Evolutionary conservation across 2,888 invertebrate species (phyloP).

Genomic region (Heliconius erato): DNA sequence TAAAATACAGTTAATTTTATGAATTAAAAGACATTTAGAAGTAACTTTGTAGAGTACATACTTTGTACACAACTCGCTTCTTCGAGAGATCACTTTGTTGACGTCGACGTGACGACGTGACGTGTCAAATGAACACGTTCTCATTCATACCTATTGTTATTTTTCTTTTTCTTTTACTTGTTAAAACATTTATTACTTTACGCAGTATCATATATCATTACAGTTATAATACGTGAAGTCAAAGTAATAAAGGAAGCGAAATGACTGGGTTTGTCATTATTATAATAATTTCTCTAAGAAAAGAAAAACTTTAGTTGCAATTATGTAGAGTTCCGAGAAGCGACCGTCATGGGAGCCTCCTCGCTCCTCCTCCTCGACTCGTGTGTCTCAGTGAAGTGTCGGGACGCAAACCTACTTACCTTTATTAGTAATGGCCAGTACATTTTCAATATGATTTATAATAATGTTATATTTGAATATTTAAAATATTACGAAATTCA

Average conservation of each 20-base stretch:
- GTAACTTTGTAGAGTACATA: neutral
- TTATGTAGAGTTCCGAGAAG: constrained; percentile 23
- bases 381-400: neutral
- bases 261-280: constrained; percentile 11
- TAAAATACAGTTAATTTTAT: neutral
- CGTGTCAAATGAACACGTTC: neutral
- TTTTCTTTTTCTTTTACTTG: neutral
- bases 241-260: neutral
- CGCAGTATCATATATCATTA: neutral
- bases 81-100: neutral
- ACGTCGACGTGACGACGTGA: neutral
- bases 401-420: neutral
- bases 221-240: neutral
- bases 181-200: neutral
- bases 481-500: neutral
- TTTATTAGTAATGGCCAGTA: neutral
- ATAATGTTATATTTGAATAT: neutral
- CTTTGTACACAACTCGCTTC: neutral
- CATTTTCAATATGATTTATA: neutral
- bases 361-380: neutral
- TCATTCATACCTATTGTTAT: neutral
- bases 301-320: constrained; percentile 7
- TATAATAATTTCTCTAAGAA: constrained; percentile 21
- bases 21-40: neutral
- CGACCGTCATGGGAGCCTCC: constrained; percentile 24